phyloP scores from a whole-genome alignment of 2,888 invertebrate genomes.

The Lamellibrachia columna region DNA sequence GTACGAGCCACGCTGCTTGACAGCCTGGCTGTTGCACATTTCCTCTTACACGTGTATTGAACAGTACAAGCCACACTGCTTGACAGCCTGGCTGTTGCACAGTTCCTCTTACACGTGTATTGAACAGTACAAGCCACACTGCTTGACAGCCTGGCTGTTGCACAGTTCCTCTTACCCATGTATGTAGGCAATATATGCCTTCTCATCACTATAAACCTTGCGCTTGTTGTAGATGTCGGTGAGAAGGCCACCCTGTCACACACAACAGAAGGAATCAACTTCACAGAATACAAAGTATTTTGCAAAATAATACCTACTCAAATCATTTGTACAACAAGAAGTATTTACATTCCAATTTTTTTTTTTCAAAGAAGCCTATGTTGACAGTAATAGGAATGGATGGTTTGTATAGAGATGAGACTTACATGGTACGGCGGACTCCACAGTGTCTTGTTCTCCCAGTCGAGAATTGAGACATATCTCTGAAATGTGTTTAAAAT shows the following conservation, averaged over 20 bases:
- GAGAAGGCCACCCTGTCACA: slow-evolving; percentile 46
- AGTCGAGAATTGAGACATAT: slow-evolving; percentile 55
- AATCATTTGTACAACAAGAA: neutral
- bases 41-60: too few relatives aligned
- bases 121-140: neutral
- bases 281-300: neutral
- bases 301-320: neutral
- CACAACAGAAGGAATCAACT: slow-evolving; percentile 26
- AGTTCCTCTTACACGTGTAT: neutral
- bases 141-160: neutral
- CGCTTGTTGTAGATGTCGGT: slow-evolving; percentile 46
- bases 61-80: too few relatives aligned
- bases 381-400: too few relatives aligned
- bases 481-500: slow-evolving; percentile 46
- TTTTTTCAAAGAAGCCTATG: neutral
- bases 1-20: too few relatives aligned
- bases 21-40: too few relatives aligned
- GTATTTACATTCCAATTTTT: neutral
- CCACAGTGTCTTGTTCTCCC: slow-evolving; percentile 50
- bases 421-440: slow-evolving; percentile 58
- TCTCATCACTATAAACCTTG: slow-evolving; percentile 50
- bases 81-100: neutral
- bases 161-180: neutral
- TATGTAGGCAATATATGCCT: slow-evolving; percentile 49
- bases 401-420: neutral